Evolutionary conservation across 2,888 invertebrate genomes (phyloP).

Genomic region (Tricholauxania praeusta): DNA sequence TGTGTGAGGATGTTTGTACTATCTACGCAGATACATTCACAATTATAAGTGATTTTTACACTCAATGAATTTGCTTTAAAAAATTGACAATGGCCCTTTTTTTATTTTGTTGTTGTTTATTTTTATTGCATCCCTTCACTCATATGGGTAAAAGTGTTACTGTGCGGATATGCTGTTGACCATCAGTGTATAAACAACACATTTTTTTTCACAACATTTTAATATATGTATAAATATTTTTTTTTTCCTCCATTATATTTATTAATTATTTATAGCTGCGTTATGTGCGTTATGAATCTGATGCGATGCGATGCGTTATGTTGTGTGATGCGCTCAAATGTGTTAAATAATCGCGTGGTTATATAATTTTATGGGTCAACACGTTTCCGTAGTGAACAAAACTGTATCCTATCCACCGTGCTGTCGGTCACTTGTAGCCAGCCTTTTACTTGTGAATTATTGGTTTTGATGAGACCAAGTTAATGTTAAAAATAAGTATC

Average conservation of each 20-base stretch:
- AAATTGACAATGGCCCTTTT: conserved; percentile 50
- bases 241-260: conserved; percentile 37
- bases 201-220: conserved; percentile 7
- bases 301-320: too few species aligned
- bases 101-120: conserved; percentile 30
- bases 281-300: background rate
- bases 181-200: conserved; percentile 10
- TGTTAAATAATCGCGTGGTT: conserved; percentile 34
- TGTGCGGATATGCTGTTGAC: conserved; percentile 2
- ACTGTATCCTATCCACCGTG: background rate
- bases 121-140: conserved; percentile 31
- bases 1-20: background rate
- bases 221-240: conserved; percentile 20
- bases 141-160: background rate
- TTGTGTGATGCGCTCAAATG: background rate
- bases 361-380: conserved; percentile 42
- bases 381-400: conserved; percentile 21
- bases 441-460: background rate
- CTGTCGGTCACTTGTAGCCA: background rate
- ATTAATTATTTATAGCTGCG: conserved; percentile 48
- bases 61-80: conserved; percentile 59
- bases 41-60: conserved; percentile 51
- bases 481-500: background rate
- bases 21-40: background rate
- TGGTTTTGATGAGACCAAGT: background rate